Percentiles rank a stretch among this genome's conserved stretches.
These are phyloP conservation scores for Saccopteryx bilineata DNA, from an alignment of 2,113 vertebrate genomes.

Conservation along the genomic window DNA sequence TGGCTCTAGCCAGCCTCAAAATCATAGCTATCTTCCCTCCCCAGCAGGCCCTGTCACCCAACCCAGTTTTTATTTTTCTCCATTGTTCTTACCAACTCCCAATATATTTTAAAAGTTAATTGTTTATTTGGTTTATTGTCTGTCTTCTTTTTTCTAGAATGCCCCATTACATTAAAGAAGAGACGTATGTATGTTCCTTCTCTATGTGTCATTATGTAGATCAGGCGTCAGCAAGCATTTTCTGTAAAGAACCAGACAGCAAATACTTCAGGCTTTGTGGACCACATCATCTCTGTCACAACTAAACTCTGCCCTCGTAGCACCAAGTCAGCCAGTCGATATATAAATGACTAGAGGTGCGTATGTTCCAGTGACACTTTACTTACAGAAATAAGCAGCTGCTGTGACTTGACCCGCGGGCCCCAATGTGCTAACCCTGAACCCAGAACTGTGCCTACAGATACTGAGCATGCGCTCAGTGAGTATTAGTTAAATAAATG, in stretches of 20 bases:
- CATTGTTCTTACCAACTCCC: background rate
- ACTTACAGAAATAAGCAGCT: background rate
- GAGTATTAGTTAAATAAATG: background rate
- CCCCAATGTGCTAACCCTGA: background rate
- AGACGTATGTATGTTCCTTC: background rate
- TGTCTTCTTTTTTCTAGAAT: background rate
- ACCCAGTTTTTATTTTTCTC: background rate
- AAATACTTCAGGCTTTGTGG: background rate
- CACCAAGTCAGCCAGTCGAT: background rate
- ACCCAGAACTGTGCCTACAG: background rate
- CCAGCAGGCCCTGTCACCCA: background rate
- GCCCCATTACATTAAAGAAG: background rate
- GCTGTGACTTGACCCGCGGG: background rate
- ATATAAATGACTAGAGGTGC: background rate
- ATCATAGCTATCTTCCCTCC: background rate
- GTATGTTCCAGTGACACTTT: background rate
- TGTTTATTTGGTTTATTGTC: background rate
- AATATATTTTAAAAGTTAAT: background rate
- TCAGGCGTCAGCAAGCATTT: background rate
- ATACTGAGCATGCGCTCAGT: background rate
- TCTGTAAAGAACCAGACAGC: background rate
- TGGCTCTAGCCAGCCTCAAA: background rate
- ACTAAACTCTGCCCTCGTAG: background rate
- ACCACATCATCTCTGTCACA: background rate
- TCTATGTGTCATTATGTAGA: background rate